Base-by-base conservation (phyloP, 2,888 invertebrate species). In the Agonopterix heracliana region DNA sequence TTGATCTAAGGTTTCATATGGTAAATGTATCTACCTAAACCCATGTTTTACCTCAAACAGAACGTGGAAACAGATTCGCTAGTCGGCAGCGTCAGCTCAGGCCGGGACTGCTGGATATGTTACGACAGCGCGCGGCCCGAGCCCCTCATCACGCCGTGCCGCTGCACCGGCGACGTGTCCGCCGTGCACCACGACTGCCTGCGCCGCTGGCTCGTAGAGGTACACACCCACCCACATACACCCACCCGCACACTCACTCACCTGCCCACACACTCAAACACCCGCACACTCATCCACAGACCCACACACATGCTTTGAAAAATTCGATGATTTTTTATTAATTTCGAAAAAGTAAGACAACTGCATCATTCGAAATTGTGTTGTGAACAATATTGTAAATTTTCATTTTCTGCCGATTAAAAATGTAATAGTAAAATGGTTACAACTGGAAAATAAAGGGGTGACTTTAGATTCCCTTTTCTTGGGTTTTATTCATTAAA, bases 101-200 rank as follows among this genome's bases (percentile, higher is more conserved):
- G 57, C 0, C 81, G 85, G 64, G 97, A 97, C 77, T 97, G 97
- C 76, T 98, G 97, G 96, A 97, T 98, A 64, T 98, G 97, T 80
- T 97, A 97, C 75, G 97, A 97, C 81, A 89, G 89, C 56, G 92
- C 96, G 36, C 92, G 95, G 49, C 81, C 90, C 13, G 96, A 97
- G 69, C 94, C 95, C 1, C 90, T 97, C 52, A 97, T 98, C 71
- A 93, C 95, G 63, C 97, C 97, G 9, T 98, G 97, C 69, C 93
- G 93, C 50, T 97, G 97, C 78, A 93, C 95, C 43, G 97, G 97
- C 8, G 97, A 97, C 80, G 96, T 96, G n/a, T 94, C 96, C 52
- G 94, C 94, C 34, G 97, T 97, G 46, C 96, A 97, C 83, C 96
- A 97, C 74, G 95, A 97, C 76, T 97, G 97, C 75, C 90, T 97